Percentiles rank a stretch among this genome's conserved stretches.
These are phyloP conservation scores for Epizoanthus scotinus DNA, from an alignment of 92 coral and sea anemone genomes.

Conservation along the genomic window DNA sequence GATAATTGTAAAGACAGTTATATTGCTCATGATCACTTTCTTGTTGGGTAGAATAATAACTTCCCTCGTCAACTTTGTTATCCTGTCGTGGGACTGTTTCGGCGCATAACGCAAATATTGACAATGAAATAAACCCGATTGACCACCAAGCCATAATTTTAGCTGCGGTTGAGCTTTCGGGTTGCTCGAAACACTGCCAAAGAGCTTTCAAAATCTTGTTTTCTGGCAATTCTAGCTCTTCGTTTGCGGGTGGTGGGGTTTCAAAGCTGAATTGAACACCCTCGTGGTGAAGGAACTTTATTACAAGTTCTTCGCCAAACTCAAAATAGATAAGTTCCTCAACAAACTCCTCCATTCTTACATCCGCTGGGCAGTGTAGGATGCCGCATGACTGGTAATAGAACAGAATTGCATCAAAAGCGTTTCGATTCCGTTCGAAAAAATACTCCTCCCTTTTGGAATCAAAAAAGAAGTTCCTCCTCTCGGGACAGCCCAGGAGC, in stretches of 20 bases:
- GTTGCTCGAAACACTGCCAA: slow-evolving; percentile 89
- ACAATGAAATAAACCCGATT: slow-evolving; percentile 67
- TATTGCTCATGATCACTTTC: neutral
- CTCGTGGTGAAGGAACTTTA: slow-evolving; percentile 66
- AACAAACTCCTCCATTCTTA: slow-evolving; percentile 78
- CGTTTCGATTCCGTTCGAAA: slow-evolving; percentile 86
- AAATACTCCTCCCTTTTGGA: slow-evolving; percentile 71
- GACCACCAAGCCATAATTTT: slow-evolving; percentile 73
- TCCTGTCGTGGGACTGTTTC: slow-evolving; percentile 58
- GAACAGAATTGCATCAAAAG: slow-evolving; percentile 91
- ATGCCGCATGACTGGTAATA: slow-evolving; percentile 91
- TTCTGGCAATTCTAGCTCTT: slow-evolving; percentile 46
- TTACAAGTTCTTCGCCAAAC: slow-evolving; percentile 70
- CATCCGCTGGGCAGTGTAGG: slow-evolving; percentile 81
- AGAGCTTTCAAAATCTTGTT: slow-evolving; percentile 47
- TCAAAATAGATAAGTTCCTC: slow-evolving; percentile 82
- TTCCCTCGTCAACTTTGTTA: neutral
- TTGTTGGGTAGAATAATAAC: neutral
- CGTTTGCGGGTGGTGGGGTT: neutral
- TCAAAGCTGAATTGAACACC: slow-evolving; percentile 59
- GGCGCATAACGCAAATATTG: slow-evolving; percentile 76
- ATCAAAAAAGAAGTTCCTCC: slow-evolving; percentile 74
- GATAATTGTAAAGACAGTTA: slow-evolving; percentile 29
- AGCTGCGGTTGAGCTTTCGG: slow-evolving; percentile 67
- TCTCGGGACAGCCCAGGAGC: slow-evolving; percentile 72